phyloP scores from a whole-genome alignment of 2,797 vertebrate species.

The Linurgus olivaceus region DNA sequence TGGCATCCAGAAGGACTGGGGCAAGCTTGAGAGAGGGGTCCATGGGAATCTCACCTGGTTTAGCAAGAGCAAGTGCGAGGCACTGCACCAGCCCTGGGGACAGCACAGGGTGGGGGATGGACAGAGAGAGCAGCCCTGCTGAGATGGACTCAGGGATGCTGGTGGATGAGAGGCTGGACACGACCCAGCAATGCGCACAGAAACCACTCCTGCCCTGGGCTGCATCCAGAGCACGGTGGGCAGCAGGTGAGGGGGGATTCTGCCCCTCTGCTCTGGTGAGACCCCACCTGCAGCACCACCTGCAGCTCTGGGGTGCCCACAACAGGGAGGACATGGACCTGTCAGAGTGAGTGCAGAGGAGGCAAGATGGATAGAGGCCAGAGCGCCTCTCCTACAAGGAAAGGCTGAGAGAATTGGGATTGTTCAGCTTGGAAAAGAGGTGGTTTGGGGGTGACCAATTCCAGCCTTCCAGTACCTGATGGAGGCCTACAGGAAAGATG shows the following conservation, averaged over 20 bases:
- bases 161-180: neutral
- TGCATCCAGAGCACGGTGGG: neutral
- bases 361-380: too few relatives aligned
- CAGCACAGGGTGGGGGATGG: neutral
- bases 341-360: neutral
- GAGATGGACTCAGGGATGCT: neutral
- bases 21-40: neutral
- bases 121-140: neutral
- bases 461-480: neutral
- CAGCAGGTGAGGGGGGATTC: neutral
- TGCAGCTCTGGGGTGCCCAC: neutral
- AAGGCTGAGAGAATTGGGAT: neutral
- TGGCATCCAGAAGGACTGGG: neutral
- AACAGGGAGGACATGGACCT: too few relatives aligned
- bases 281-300: neutral
- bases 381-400: neutral
- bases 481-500: neutral
- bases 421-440: neutral
- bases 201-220: neutral
- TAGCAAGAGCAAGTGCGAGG: neutral
- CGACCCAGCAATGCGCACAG: neutral
- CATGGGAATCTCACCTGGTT: rapidly evolving
- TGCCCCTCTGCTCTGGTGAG: neutral
- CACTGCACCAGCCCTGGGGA: neutral
- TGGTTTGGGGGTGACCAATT: neutral